Conservation (phyloP, 2,888 invertebrate genomes). For the Cephonodes hylas region DNA sequence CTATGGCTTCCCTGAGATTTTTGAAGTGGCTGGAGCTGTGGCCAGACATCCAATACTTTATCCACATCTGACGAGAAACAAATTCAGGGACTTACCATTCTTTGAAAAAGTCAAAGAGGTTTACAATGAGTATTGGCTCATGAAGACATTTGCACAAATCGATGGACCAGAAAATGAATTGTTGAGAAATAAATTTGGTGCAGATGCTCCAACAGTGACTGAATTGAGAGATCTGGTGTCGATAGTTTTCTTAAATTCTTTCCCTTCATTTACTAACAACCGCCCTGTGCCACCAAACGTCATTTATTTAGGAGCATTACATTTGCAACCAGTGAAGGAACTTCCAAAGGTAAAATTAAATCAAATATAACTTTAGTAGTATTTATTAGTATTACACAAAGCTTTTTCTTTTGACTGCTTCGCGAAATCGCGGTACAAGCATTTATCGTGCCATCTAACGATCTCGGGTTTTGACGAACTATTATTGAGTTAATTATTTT, state of each 20-base stretch:
- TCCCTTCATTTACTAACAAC: constrained; percentile 41
- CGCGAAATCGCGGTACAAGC: too few species aligned
- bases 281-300: constrained; percentile 50
- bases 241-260: constrained; percentile 38
- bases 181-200: constrained; percentile 8
- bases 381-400: too few species aligned
- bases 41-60: constrained; percentile 7
- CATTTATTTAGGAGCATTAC: constrained; percentile 51
- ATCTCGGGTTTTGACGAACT: too few species aligned
- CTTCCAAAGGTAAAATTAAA: constrained; percentile 43
- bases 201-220: constrained; percentile 1
- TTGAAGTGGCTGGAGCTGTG: background rate
- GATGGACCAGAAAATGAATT: constrained; percentile 2
- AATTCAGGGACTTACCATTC: constrained; percentile 9
- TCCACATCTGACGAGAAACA: constrained; percentile 10
- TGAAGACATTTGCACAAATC: background rate
- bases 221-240: constrained; percentile 4
- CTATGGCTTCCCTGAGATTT: constrained; percentile 10
- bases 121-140: constrained; percentile 9
- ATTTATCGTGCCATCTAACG: too few species aligned
- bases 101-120: constrained; percentile 10
- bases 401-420: too few species aligned
- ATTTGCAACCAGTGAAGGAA: constrained; percentile 39
- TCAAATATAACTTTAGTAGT: too few species aligned
- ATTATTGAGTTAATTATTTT: background rate